Evolutionary conservation across 2,113 vertebrate genomes (phyloP).

Genomic region (Ptychochromis oligacanthus): DNA sequence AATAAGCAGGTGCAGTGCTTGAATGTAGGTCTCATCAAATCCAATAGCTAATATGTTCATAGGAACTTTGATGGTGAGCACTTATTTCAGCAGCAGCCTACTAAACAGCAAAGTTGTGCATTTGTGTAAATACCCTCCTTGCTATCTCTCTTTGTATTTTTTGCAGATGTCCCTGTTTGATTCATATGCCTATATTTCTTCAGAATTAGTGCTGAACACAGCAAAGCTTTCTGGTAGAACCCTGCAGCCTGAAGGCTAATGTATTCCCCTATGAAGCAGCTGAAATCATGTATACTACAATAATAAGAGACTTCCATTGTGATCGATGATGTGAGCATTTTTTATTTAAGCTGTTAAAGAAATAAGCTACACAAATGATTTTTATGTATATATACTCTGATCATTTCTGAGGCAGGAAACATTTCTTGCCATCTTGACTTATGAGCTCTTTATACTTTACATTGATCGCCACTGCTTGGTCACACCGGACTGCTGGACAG

Average conservation of each 20-base stretch:
- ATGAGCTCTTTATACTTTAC: not conserved
- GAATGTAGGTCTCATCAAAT: constrained; percentile 66
- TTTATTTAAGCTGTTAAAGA: not conserved
- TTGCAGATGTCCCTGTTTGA: constrained; percentile 32
- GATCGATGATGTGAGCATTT: constrained; percentile 21
- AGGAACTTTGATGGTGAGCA: constrained; percentile 53
- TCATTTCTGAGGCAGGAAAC: not conserved
- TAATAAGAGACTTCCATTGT: not conserved
- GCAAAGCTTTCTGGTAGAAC: constrained; percentile 35
- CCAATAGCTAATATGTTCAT: constrained; percentile 68
- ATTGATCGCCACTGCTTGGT: not conserved
- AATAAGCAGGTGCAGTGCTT: constrained; percentile 65
- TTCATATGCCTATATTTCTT: constrained; percentile 46
- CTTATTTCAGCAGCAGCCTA: constrained; percentile 55
- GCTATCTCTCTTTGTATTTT: not conserved
- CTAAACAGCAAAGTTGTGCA: constrained; percentile 21
- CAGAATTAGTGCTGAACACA: constrained; percentile 42
- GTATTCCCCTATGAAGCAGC: constrained; percentile 11
- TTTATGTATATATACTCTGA: not conserved
- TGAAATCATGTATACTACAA: not conserved
- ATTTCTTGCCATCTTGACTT: not conserved
- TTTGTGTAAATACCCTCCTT: constrained; percentile 8
- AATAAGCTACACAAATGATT: not conserved
- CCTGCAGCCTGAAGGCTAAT: constrained; percentile 32
- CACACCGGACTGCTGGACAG: not conserved